phyloP scores from a whole-genome alignment of 2,113 vertebrate species.

The Sinocyclocheilus maitianheensis region DNA sequence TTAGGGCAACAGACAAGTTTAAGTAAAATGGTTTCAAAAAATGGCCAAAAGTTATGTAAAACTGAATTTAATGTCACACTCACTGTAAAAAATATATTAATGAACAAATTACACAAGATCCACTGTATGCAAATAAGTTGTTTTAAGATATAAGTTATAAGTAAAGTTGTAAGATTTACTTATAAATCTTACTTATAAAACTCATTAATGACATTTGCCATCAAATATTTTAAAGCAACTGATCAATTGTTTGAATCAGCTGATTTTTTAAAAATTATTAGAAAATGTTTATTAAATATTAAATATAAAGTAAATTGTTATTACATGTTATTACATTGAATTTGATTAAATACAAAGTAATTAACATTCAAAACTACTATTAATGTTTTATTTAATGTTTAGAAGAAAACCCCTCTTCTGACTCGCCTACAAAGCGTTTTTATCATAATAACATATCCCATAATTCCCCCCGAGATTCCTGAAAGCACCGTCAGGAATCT shows the following conservation, averaged over 20 bases:
- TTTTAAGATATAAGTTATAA: too few species aligned
- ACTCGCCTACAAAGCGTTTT: background rate
- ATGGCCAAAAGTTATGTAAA: background rate
- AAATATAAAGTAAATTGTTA: background rate
- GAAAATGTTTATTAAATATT: background rate
- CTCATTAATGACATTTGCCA: background rate
- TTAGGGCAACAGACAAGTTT: background rate
- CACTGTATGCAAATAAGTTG: background rate
- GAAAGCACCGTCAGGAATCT: too few species aligned
- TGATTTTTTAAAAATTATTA: background rate
- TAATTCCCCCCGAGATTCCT: background rate
- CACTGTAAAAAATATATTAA: background rate
- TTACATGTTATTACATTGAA: too few species aligned
- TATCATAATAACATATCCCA: background rate
- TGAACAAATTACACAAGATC: background rate
- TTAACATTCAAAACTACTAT: background rate
- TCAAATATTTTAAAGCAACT: background rate
- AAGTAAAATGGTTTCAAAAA: background rate
- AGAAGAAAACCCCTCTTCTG: background rate
- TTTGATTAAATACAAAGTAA: background rate
- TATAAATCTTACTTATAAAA: background rate
- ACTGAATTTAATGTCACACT: background rate
- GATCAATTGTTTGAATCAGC: background rate
- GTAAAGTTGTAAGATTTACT: too few species aligned
- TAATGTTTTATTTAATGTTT: background rate